Percentiles rank a stretch among this genome's conserved stretches.
Evolutionary conservation across 2,113 vertebrate genomes (phyloP).

Genomic region (Empidonax traillii): DNA sequence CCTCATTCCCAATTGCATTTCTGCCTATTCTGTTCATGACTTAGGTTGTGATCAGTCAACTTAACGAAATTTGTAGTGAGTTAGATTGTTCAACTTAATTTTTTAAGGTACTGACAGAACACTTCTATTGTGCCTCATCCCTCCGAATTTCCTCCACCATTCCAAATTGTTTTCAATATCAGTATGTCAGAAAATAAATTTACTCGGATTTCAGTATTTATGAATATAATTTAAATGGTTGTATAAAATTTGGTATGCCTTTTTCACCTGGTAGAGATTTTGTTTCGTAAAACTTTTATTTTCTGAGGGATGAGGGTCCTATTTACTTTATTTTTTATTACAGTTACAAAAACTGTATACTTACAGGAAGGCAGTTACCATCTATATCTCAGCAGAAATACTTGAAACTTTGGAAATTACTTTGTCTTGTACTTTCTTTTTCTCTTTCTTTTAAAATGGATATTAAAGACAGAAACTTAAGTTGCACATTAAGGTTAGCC

Average conservation of each 20-base stretch:
- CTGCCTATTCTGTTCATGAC: neutral
- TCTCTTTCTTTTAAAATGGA: neutral
- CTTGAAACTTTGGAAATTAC: neutral
- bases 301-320: neutral
- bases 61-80: neutral
- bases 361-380: neutral
- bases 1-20: neutral
- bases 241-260: neutral
- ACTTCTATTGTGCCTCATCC: neutral
- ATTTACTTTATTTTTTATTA: neutral
- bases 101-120: neutral
- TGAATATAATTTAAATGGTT: neutral
- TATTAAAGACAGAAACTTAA: neutral
- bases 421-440: neutral
- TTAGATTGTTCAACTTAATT: neutral
- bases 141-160: neutral
- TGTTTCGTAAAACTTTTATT: neutral
- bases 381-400: neutral
- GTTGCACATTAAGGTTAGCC: neutral
- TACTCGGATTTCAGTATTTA: neutral
- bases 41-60: neutral
- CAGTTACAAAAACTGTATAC: neutral
- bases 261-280: neutral
- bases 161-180: neutral
- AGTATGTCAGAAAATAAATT: neutral